Evolutionary conservation across 2,888 invertebrate species (phyloP).

Genomic region (Dorcus hopei): DNA sequence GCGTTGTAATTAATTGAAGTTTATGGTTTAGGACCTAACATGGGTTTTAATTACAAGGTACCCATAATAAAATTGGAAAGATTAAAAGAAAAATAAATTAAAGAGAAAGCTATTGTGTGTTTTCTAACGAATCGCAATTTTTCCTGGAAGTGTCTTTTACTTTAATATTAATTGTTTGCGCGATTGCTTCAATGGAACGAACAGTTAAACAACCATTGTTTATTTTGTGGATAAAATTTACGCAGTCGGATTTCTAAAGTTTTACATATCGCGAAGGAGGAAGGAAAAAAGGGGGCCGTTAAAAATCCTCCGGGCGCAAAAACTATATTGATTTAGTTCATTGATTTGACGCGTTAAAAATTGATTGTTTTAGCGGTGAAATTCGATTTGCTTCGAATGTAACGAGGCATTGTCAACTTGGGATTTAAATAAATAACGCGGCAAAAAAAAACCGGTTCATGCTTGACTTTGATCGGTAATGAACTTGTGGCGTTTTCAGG

Average conservation of each 20-base stretch:
- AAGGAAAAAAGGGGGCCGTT: background rate
- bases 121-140: too few species aligned
- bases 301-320: slow-evolving; percentile 2
- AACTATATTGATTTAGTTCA: slow-evolving; percentile 41
- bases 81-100: too few species aligned
- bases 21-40: too few species aligned
- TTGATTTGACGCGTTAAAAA: slow-evolving; percentile 43
- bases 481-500: slow-evolving; percentile 42
- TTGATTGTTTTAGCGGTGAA: slow-evolving; percentile 44
- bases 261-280: background rate
- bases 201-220: background rate
- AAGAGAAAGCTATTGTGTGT: too few species aligned
- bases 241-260: background rate
- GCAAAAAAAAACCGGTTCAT: slow-evolving; percentile 28
- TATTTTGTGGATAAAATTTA: background rate
- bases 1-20: too few species aligned
- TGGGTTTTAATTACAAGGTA: too few species aligned
- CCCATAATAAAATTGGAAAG: too few species aligned
- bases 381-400: slow-evolving; percentile 43
- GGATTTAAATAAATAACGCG: slow-evolving; percentile 37
- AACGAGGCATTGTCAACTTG: slow-evolving; percentile 43
- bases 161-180: too few species aligned
- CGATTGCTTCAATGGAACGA: too few species aligned
- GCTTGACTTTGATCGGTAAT: slow-evolving; percentile 41
- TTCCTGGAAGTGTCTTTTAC: too few species aligned